A percentile compares a stretch with the other conserved stretches of the same genome.
Conservation (phyloP, 2,888 invertebrate genomes). For the Volucella zonaria region DNA sequence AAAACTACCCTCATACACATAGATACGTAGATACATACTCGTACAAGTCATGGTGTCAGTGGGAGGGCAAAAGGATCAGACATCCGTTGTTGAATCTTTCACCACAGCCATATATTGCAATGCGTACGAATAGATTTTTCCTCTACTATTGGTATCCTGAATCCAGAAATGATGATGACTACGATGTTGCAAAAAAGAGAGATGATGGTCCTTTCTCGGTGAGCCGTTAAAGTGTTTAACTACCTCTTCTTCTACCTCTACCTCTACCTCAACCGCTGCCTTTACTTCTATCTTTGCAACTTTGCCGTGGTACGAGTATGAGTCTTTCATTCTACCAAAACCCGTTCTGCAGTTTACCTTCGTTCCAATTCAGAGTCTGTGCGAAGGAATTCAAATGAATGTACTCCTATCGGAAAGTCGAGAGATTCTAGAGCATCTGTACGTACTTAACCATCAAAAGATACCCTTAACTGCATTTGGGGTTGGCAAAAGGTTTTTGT, state of each 20-base stretch:
- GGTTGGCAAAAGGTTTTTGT: neutral
- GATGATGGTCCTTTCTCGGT: constrained; percentile 57
- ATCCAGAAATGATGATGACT: constrained; percentile 29
- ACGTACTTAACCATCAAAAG: constrained; percentile 44
- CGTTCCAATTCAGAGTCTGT: neutral
- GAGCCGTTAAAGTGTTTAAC: constrained; percentile 67
- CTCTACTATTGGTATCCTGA: neutral
- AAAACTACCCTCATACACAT: too few relatives aligned
- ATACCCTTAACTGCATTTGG: constrained; percentile 4
- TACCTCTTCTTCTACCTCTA: constrained; percentile 25
- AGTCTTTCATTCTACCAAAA: too few relatives aligned
- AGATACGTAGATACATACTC: too few relatives aligned
- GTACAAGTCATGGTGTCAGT: too few relatives aligned
- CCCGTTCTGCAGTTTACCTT: too few relatives aligned
- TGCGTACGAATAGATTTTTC: neutral
- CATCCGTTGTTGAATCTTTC: too few relatives aligned
- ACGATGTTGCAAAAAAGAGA: constrained; percentile 36
- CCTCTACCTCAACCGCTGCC: too few relatives aligned
- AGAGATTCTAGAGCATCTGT: too few relatives aligned
- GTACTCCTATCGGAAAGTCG: neutral
- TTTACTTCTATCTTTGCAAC: too few relatives aligned
- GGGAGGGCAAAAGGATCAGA: too few relatives aligned
- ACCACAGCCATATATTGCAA: too few relatives aligned
- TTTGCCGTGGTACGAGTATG: too few relatives aligned
- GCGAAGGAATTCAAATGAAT: constrained; percentile 11